Evolutionary conservation across 1,140 invertebrate species (phyloP).

Genomic region (Aphelenchoides besseyi): DNA sequence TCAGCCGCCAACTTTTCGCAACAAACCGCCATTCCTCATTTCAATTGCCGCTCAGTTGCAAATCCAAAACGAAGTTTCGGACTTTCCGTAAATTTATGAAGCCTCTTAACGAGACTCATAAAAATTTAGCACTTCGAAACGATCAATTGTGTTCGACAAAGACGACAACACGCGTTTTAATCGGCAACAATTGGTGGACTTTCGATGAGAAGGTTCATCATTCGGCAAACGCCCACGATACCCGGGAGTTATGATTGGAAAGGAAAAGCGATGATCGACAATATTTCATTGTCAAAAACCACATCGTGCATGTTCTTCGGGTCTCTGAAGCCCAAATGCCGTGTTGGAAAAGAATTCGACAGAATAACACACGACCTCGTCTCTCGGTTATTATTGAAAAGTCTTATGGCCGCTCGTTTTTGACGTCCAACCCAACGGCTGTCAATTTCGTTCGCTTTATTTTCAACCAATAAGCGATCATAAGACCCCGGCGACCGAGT

Average conservation of each 20-base stretch:
- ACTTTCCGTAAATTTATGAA: not conserved
- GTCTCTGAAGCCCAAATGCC: not conserved
- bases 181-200: not conserved
- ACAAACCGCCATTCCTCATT: constrained; percentile 2
- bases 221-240: not conserved
- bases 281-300: too few relatives aligned
- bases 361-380: not conserved
- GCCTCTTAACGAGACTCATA: not conserved
- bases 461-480: not conserved
- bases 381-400: not conserved
- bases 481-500: not conserved
- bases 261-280: too few relatives aligned
- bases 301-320: too few relatives aligned
- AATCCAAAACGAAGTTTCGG: too few relatives aligned
- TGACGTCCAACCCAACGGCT: not conserved
- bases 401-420: not conserved
- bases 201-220: not conserved
- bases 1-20: not conserved
- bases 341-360: not conserved
- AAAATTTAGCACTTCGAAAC: constrained; percentile 1
- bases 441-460: not conserved
- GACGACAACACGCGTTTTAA: too few relatives aligned
- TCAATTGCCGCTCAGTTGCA: not conserved
- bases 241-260: too few relatives aligned
- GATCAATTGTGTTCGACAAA: not conserved